A percentile compares a stretch with the other conserved stretches of the same genome.
Evolutionary conservation across 2,113 vertebrate species (phyloP).

Genomic region (Nothobranchius kuhntae): DNA sequence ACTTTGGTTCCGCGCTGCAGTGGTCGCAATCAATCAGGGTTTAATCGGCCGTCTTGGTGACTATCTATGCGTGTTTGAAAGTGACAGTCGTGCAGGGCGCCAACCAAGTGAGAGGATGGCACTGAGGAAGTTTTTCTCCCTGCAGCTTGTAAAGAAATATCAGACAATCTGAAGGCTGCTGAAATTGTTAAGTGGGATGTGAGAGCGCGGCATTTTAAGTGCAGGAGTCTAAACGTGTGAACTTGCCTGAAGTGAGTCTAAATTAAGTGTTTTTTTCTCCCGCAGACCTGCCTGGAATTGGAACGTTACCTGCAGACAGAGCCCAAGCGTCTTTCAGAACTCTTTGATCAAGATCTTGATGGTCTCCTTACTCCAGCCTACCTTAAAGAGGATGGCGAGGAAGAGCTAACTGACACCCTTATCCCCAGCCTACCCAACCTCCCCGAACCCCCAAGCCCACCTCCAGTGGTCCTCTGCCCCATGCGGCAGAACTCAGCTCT

Average conservation of each 20-base stretch:
- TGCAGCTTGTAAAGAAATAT: constrained; percentile 31
- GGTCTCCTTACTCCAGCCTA: constrained; percentile 89
- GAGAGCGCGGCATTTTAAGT: constrained; percentile 9
- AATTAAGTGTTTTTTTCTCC: constrained; percentile 27
- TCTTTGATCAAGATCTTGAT: constrained; percentile 93
- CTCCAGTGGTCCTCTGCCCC: constrained; percentile 72
- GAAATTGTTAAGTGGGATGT: constrained; percentile 51
- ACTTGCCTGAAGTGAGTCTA: constrained; percentile 26
- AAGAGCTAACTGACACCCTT: constrained; percentile 83
- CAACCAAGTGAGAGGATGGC: constrained; percentile 47
- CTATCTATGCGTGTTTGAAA: constrained; percentile 42
- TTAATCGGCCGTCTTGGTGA: constrained; percentile 73
- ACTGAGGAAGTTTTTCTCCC: constrained; percentile 40
- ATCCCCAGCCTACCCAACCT: constrained; percentile 81
- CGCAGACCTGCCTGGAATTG: constrained; percentile 94
- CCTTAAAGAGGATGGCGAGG: constrained; percentile 85
- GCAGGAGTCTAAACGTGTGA: constrained; percentile 8
- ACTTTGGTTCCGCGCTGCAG: constrained; percentile 47
- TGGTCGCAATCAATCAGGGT: constrained; percentile 76
- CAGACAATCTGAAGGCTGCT: constrained; percentile 46
- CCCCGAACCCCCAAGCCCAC: constrained; percentile 82
- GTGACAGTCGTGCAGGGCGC: constrained; percentile 60
- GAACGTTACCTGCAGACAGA: constrained; percentile 98
- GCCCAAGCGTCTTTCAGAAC: constrained; percentile 90
- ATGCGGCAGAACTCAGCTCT: constrained; percentile 81